Percentiles rank a stretch among this genome's conserved stretches.
Evolutionary conservation across 2,797 vertebrate species (phyloP).

Genomic region (Sylvia borin): DNA sequence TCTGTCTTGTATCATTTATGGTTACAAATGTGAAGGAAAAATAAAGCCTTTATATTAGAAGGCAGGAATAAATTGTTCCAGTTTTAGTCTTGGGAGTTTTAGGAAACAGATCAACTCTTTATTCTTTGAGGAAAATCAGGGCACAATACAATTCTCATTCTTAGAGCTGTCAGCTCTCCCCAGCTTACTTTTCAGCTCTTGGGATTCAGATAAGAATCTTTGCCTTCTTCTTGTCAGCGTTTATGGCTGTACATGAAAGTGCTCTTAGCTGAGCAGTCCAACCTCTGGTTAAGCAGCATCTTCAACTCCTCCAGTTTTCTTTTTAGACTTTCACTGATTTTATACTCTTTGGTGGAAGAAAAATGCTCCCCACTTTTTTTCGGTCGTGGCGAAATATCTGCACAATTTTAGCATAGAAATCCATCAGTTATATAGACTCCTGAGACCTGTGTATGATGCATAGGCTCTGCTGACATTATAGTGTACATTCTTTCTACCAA

Average conservation of each 20-base stretch:
- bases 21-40: constrained; percentile 16
- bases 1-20: constrained; percentile 32
- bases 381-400: not conserved
- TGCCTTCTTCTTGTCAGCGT: not conserved
- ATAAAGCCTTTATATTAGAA: constrained; percentile 14
- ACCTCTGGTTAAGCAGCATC: not conserved
- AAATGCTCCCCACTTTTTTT: not conserved
- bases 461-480: not conserved
- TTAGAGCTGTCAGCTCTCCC: not conserved
- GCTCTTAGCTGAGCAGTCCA: not conserved
- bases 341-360: not conserved
- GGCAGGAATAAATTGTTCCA: not conserved
- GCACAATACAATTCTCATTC: not conserved
- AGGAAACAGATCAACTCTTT: not conserved
- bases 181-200: not conserved
- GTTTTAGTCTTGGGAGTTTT: not conserved
- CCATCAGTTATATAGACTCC: not conserved
- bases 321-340: not conserved
- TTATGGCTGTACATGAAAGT: not conserved
- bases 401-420: not conserved
- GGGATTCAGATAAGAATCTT: not conserved
- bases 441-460: not conserved
- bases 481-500: not conserved
- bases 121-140: not conserved
- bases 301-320: not conserved